Conservation (phyloP, 2,113 vertebrate species). For the Prunella himalayana region DNA sequence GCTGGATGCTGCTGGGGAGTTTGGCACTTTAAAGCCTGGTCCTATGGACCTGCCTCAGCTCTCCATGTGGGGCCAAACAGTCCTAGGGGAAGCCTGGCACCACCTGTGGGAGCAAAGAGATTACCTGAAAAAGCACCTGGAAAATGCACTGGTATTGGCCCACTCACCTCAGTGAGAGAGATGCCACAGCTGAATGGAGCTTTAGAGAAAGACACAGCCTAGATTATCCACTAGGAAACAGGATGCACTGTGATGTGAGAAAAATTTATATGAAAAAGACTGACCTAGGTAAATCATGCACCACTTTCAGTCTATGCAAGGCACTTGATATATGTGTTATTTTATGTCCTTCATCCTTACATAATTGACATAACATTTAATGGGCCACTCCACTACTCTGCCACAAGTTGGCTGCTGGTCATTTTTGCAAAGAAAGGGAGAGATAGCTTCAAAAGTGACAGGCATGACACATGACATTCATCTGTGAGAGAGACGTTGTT, state of each 20-base stretch:
- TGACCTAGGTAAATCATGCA: not conserved
- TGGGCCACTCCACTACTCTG: not conserved
- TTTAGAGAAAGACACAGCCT: not conserved
- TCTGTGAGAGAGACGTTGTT: not conserved
- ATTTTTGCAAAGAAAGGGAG: not conserved
- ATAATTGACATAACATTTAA: not conserved
- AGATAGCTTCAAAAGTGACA: not conserved
- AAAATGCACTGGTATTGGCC: not conserved
- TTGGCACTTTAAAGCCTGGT: not conserved
- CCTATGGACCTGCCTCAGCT: not conserved
- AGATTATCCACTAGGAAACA: not conserved
- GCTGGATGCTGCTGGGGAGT: too few relatives aligned
- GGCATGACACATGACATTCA: conserved; percentile 16
- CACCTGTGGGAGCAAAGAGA: not conserved
- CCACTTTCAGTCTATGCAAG: not conserved
- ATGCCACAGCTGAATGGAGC: not conserved
- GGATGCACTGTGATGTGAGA: not conserved
- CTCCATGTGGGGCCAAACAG: not conserved
- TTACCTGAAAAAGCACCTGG: not conserved
- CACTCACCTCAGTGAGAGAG: not conserved
- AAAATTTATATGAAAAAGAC: not conserved
- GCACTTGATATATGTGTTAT: not conserved
- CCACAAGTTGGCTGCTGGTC: not conserved
- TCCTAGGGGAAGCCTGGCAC: not conserved
- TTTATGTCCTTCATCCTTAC: not conserved